A percentile compares a stretch with the other conserved stretches of the same genome.
phyloP scores from a whole-genome alignment of 2,113 vertebrate species.

The Tor tambroides region DNA sequence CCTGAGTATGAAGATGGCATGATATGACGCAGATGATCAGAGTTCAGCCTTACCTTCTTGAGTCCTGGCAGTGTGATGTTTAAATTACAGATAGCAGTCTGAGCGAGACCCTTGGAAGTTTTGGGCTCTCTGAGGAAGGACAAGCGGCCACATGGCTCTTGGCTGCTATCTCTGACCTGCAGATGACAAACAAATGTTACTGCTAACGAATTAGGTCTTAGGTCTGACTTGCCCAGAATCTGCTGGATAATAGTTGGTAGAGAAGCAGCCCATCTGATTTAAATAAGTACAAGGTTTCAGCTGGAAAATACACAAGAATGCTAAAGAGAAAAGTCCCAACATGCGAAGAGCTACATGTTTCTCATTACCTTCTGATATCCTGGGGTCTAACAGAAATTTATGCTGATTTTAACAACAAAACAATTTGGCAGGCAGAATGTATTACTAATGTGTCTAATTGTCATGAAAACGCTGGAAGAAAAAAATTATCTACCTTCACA shows the following conservation, averaged over 20 bases:
- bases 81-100: conserved; percentile 95
- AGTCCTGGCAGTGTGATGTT: conserved; percentile 96
- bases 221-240: not conserved
- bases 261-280: not conserved
- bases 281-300: not conserved
- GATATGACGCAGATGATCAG: conserved; percentile 69
- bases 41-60: conserved; percentile 87
- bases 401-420: not conserved
- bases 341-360: not conserved
- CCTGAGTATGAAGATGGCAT: conserved; percentile 72
- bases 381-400: not conserved
- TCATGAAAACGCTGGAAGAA: not conserved
- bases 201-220: conserved; percentile 7
- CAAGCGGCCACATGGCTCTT: conserved; percentile 94
- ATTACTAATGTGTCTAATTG: not conserved
- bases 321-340: not conserved
- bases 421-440: not conserved
- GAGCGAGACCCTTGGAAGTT: conserved; percentile 89
- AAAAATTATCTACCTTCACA: conserved; percentile 87
- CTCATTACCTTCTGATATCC: not conserved
- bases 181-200: conserved; percentile 53
- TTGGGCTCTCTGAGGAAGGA: conserved; percentile 96
- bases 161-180: conserved; percentile 93
- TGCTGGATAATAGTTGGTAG: not conserved
- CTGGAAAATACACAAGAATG: not conserved